phyloP scores from a whole-genome alignment of 2,113 vertebrate species.

The Nesogale talazaci region DNA sequence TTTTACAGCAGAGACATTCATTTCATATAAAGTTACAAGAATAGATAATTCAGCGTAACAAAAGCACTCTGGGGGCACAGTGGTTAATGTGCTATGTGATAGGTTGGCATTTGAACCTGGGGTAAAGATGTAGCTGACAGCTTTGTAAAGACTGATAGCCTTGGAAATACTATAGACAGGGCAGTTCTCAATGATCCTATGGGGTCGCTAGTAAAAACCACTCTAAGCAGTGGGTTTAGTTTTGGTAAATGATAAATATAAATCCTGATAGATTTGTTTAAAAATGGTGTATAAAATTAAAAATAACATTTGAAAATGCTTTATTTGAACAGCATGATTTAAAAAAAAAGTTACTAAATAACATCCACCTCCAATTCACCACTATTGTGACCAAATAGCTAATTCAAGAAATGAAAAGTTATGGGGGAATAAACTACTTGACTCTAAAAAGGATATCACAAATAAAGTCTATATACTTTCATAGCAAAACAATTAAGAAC shows the following conservation, averaged over 20 bases:
- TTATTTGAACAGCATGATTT: slow-evolving; percentile 16
- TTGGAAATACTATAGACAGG: neutral
- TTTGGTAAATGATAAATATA: too few relatives aligned
- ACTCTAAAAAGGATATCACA: slow-evolving; percentile 2
- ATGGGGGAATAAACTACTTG: neutral
- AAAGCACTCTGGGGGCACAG: too few relatives aligned
- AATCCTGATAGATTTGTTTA: neutral
- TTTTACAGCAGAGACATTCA: slow-evolving; percentile 17
- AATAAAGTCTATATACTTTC: neutral
- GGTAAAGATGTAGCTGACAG: neutral
- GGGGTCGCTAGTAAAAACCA: too few relatives aligned
- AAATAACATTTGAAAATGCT: slow-evolving; percentile 1
- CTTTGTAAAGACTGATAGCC: neutral
- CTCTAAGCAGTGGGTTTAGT: too few relatives aligned
- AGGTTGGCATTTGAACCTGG: neutral
- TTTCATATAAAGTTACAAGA: slow-evolving; percentile 4
- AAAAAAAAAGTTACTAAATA: neutral
- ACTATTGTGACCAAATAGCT: slow-evolving; percentile 3
- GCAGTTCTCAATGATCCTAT: neutral
- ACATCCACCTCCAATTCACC: neutral
- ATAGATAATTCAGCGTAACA: neutral
- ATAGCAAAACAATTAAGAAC: neutral
- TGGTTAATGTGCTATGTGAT: neutral
- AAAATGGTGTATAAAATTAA: slow-evolving; percentile 44
- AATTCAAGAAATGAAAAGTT: neutral